Percentiles rank a stretch among this genome's conserved stretches.
Conservation (phyloP, 2,888 invertebrate genomes). For the Tipula helvola region DNA sequence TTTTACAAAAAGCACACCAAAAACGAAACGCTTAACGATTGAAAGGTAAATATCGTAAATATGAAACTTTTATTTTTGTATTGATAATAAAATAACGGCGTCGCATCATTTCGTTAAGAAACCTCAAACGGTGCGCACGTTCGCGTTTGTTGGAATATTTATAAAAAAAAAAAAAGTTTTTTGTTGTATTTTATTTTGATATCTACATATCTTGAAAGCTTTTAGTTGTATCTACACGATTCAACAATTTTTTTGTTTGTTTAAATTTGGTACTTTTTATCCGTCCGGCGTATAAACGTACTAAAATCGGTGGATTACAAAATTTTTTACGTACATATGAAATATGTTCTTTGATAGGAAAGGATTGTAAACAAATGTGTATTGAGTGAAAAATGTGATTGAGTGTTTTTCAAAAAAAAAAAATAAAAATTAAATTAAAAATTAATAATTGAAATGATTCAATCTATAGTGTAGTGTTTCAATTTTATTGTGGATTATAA, state of each 20-base stretch:
- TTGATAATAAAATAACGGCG: not conserved
- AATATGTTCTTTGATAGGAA: not conserved
- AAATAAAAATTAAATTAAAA: too few relatives aligned
- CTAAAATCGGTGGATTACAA: not conserved
- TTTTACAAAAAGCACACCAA: not conserved
- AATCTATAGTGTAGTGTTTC: not conserved
- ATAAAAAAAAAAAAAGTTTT: not conserved
- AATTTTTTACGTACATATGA: not conserved
- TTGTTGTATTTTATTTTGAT: not conserved
- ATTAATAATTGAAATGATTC: too few relatives aligned
- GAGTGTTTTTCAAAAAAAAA: not conserved
- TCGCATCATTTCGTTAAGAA: not conserved
- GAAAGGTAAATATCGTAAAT: not conserved
- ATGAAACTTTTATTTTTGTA: not conserved
- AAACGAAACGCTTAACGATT: not conserved
- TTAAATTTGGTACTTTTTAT: not conserved
- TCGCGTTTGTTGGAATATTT: not conserved
- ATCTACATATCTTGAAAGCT: not conserved
- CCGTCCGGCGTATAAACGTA: not conserved
- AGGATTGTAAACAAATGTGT: not conserved
- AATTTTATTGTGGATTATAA: not conserved
- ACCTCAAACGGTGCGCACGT: not conserved
- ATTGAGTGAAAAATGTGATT: not conserved
- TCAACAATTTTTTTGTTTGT: not conserved
- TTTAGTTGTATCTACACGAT: not conserved